Evolutionary conservation across 2,888 invertebrate genomes (phyloP).

Genomic region (Caenorhabditis japonica): DNA sequence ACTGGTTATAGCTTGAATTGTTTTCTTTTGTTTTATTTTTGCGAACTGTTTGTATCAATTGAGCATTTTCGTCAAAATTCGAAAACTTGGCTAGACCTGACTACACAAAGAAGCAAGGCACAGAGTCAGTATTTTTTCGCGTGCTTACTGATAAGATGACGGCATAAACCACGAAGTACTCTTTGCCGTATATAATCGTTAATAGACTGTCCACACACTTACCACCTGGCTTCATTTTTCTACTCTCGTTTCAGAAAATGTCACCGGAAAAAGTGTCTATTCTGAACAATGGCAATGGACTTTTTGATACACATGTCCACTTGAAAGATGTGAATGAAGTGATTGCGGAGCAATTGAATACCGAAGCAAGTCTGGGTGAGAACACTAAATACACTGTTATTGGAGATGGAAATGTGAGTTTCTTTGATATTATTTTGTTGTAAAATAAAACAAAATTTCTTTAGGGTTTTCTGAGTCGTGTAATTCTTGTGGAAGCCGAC

Average conservation of each 20-base stretch:
- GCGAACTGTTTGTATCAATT: too few species aligned
- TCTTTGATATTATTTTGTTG: too few species aligned
- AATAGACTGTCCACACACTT: neutral
- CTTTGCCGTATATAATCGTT: slow-evolving; percentile 23
- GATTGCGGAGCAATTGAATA: slow-evolving; percentile 29
- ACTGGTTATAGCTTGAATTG: too few species aligned
- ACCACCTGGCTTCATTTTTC: neutral
- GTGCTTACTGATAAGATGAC: slow-evolving; percentile 22
- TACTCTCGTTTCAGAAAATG: neutral
- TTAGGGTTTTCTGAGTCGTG: slow-evolving; percentile 52
- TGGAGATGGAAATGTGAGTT: slow-evolving; percentile 56
- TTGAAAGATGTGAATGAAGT: slow-evolving; percentile 41
- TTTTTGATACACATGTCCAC: slow-evolving; percentile 43
- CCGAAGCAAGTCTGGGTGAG: slow-evolving; percentile 15
- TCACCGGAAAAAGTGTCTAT: slow-evolving; percentile 4
- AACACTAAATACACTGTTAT: slow-evolving; percentile 48
- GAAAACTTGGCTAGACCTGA: too few species aligned
- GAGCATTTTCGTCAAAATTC: too few species aligned
- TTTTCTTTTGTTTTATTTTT: too few species aligned
- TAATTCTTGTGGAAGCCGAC: slow-evolving; percentile 41
- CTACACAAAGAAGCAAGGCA: too few species aligned
- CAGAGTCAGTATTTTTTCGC: slow-evolving; percentile 19
- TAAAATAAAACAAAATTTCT: neutral
- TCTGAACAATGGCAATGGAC: slow-evolving; percentile 36
- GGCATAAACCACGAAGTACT: slow-evolving; percentile 44